A percentile compares a stretch with the other conserved stretches of the same genome.
Conservation (phyloP, 23 tunicate species). For the Clavelina lepadiformis region DNA sequence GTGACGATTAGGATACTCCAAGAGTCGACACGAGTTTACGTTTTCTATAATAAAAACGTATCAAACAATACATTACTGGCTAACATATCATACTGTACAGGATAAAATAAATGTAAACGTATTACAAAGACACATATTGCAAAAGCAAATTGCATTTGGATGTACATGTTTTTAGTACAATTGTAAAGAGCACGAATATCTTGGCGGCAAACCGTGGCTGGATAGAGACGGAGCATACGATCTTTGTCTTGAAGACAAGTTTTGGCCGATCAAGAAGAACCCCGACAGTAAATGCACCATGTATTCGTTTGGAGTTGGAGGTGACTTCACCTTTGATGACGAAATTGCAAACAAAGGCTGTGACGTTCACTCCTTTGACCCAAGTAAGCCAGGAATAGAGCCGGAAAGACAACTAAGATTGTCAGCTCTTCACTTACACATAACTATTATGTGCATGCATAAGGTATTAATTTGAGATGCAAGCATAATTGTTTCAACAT, state of each 20-base stretch:
- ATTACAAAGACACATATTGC: too few species aligned
- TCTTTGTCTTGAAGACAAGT: constrained; percentile 18
- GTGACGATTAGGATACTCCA: too few species aligned
- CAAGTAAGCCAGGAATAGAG: constrained; percentile 20
- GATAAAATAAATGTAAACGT: too few species aligned
- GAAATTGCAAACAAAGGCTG: constrained; percentile 43
- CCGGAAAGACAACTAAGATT: not conserved
- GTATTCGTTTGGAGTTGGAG: constrained; percentile 46
- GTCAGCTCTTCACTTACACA: not conserved
- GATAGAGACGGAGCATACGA: constrained; percentile 36
- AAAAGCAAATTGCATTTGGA: too few species aligned
- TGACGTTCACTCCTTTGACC: constrained; percentile 61
- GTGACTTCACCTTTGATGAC: constrained; percentile 50
- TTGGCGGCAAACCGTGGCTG: constrained; percentile 23
- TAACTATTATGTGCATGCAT: too few species aligned
- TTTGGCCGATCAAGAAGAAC: constrained; percentile 19
- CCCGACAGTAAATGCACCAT: constrained; percentile 22
- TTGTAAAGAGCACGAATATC: constrained; percentile 10
- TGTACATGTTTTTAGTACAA: constrained; percentile 17
- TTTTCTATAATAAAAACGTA: too few species aligned
- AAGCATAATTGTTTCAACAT: too few species aligned
- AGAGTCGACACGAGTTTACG: too few species aligned
- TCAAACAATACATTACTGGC: too few species aligned
- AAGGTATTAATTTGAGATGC: too few species aligned
- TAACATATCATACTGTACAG: too few species aligned